Percentiles rank a stretch among this genome's conserved stretches.
phyloP scores from a whole-genome alignment of 2,113 vertebrate genomes.

The Caretta caretta region DNA sequence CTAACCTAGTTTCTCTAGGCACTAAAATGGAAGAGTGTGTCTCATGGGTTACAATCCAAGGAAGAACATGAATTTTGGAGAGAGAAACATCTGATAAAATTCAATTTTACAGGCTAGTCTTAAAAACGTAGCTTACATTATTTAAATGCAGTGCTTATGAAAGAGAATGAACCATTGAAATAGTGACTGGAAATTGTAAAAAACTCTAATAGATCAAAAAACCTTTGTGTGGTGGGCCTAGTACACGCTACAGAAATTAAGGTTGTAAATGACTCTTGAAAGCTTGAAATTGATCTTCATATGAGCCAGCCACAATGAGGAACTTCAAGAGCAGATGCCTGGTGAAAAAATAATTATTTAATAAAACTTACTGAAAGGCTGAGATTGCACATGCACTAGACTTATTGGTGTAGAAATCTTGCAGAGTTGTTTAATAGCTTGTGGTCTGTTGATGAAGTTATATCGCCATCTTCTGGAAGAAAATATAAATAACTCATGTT shows the following conservation, averaged over 20 bases:
- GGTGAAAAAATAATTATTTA: neutral
- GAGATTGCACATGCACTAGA: accelerated
- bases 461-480: constrained; percentile 79
- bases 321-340: neutral
- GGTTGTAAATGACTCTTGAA: neutral
- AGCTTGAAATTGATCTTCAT: neutral
- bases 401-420: accelerated
- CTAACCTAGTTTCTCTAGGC: neutral
- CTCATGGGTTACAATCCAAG: neutral
- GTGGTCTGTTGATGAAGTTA: constrained; percentile 46
- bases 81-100: neutral
- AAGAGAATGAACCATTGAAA: neutral
- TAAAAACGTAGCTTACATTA: neutral
- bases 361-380: neutral
- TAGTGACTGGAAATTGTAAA: neutral
- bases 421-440: accelerated
- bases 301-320: neutral
- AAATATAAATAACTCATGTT: neutral
- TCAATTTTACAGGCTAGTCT: neutral
- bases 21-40: neutral
- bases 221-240: neutral
- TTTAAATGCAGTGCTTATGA: too few species aligned
- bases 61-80: neutral
- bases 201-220: neutral
- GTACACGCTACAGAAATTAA: accelerated